These are phyloP conservation scores for Chelonoidis abingdonii DNA, from an alignment of 2,113 vertebrate genomes.

Conservation along the genomic window DNA sequence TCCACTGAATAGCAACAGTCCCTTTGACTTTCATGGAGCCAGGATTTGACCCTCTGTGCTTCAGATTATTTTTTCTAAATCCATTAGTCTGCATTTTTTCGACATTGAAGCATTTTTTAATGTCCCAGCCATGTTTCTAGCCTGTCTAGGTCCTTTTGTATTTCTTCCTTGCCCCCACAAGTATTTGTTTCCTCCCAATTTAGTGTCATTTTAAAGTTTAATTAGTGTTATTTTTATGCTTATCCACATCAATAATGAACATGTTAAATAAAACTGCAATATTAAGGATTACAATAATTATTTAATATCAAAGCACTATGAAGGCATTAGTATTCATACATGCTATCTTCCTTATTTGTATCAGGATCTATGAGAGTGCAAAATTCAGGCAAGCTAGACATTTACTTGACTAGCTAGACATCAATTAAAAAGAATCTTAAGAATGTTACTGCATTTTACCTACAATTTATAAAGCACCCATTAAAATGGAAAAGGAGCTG, in stretches of 20 bases:
- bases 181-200: neutral
- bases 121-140: neutral
- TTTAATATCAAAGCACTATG: conserved; percentile 12
- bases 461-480: neutral
- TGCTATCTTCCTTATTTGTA: conserved; percentile 16
- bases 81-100: neutral
- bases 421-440: neutral
- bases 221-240: conserved; percentile 28
- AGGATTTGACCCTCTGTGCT: neutral
- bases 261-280: conserved; percentile 12
- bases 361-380: neutral
- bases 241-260: conserved; percentile 11
- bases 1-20: neutral
- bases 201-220: conserved; percentile 1
- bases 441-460: neutral
- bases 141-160: neutral
- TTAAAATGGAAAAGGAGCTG: neutral
- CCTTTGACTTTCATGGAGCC: neutral
- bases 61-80: neutral
- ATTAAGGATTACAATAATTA: conserved; percentile 27
- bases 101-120: neutral
- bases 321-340: neutral
- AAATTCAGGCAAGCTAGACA: neutral
- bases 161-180: neutral
- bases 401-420: too few relatives aligned